Conservation (phyloP, 1,140 invertebrate genomes). For the Zaprionus tsacasi region DNA sequence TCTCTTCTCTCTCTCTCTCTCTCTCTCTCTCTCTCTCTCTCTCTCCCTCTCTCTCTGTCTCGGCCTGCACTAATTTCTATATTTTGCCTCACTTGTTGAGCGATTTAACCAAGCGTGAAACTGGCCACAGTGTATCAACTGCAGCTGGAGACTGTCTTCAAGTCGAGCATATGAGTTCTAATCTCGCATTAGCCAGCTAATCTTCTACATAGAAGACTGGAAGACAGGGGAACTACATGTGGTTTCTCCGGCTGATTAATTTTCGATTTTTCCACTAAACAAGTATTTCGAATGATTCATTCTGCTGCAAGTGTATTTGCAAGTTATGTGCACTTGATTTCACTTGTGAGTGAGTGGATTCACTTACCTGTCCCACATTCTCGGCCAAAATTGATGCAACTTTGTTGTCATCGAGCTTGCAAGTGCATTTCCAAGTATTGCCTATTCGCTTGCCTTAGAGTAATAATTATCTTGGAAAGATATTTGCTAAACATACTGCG, state of each 20-base stretch:
- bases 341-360: neutral
- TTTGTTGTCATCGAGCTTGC: neutral
- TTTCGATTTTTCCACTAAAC: neutral
- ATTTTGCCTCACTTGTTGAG: constrained; percentile 18
- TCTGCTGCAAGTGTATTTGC: neutral
- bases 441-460: neutral
- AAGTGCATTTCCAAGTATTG: neutral
- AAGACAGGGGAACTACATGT: neutral
- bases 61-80: constrained; percentile 26
- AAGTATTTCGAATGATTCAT: neutral
- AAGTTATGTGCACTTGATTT: neutral
- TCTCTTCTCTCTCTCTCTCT: neutral
- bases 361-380: neutral
- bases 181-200: neutral
- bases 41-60: neutral
- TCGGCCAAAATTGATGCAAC: neutral
- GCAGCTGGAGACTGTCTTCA: neutral
- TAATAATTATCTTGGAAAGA: neutral
- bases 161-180: neutral
- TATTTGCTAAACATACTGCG: no score
- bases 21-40: neutral
- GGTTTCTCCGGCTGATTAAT: neutral
- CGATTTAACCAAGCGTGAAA: constrained; percentile 41
- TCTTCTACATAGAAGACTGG: neutral
- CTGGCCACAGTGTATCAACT: constrained; percentile 1